phyloP scores from a whole-genome alignment of 2,113 vertebrate genomes.

The Hydrolagus affinis region DNA sequence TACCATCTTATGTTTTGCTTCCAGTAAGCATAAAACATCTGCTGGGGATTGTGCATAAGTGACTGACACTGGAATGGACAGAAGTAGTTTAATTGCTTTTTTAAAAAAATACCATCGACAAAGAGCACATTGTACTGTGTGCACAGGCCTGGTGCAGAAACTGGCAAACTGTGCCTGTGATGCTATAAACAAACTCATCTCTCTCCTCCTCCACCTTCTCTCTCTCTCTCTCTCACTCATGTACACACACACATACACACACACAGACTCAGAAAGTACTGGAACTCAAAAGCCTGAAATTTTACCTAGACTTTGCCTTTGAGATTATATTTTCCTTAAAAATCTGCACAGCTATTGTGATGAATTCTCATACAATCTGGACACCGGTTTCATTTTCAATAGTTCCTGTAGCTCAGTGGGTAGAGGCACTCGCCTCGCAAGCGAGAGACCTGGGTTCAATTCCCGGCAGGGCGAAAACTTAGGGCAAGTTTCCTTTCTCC shows the following conservation, averaged over 20 bases:
- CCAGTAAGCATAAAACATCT: conserved; percentile 31
- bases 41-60: conserved; percentile 19
- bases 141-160: neutral
- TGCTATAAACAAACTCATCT: neutral
- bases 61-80: conserved; percentile 29
- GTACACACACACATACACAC: too few relatives aligned
- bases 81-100: conserved; percentile 22
- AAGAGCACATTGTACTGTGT: conserved; percentile 9
- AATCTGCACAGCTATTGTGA: too few relatives aligned
- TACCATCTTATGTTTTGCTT: conserved; percentile 32
- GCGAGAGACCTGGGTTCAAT: too few relatives aligned
- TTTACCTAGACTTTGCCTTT: too few relatives aligned
- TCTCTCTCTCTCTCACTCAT: too few relatives aligned
- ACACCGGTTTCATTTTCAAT: too few relatives aligned
- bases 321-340: too few relatives aligned
- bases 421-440: too few relatives aligned
- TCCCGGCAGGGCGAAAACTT: too few relatives aligned
- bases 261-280: neutral
- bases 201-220: neutral
- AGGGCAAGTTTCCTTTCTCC: too few relatives aligned
- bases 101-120: neutral
- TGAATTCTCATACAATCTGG: too few relatives aligned
- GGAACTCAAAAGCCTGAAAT: neutral
- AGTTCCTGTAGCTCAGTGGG: too few relatives aligned
- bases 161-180: neutral